phyloP scores from a whole-genome alignment of 2,888 invertebrate species.

The Caenorhabditis virilis region DNA sequence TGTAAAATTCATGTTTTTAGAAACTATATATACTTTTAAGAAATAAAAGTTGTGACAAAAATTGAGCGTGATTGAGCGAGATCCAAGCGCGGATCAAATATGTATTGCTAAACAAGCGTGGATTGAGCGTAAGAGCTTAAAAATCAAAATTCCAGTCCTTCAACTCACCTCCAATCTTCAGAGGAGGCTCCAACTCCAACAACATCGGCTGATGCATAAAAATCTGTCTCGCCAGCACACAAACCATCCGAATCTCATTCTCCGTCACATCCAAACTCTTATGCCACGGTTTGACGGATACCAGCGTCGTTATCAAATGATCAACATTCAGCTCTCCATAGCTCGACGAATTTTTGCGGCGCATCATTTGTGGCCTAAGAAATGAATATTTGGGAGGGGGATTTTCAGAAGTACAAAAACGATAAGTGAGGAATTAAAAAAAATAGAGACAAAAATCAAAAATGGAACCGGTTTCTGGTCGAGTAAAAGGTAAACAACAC shows the following conservation, averaged over 20 bases:
- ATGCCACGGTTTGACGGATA: constrained; percentile 61
- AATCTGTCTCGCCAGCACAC: constrained; percentile 61
- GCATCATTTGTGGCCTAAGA: constrained; percentile 44
- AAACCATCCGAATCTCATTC: constrained; percentile 64
- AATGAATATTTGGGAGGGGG: no score
- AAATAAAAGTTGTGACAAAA: no score
- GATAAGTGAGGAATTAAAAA: background rate
- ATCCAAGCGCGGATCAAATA: no score
- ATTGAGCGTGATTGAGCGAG: no score
- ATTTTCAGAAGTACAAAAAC: background rate
- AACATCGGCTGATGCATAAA: constrained; percentile 67
- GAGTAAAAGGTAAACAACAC: no score
- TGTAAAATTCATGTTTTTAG: no score
- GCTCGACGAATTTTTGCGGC: constrained; percentile 58
- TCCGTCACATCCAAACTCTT: constrained; percentile 63
- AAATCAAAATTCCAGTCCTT: background rate
- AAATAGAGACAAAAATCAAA: background rate
- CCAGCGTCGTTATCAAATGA: constrained; percentile 58
- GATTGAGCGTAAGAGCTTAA: background rate
- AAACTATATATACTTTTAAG: no score
- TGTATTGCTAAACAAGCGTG: no score
- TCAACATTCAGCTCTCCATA: constrained; percentile 63
- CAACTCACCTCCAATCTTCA: constrained; percentile 63
- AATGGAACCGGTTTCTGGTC: background rate
- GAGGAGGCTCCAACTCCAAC: constrained; percentile 64